Evolutionary conservation across 2,113 vertebrate species (phyloP).

Genomic region (Gambusia affinis): DNA sequence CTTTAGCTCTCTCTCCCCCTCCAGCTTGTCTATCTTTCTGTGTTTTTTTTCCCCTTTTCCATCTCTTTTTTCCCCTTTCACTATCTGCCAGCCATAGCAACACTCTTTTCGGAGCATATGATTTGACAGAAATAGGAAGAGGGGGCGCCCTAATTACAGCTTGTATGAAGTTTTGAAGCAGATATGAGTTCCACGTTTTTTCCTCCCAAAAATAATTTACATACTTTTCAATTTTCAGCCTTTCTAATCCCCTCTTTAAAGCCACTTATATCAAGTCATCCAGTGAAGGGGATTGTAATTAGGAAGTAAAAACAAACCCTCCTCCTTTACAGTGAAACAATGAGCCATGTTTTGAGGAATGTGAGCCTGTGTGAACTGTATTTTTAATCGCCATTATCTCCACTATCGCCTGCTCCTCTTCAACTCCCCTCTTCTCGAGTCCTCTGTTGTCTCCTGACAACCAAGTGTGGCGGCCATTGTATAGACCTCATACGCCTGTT

Average conservation of each 20-base stretch:
- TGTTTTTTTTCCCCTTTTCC: slow-evolving; percentile 26
- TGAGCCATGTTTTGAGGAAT: slow-evolving; percentile 33
- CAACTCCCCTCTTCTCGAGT: slow-evolving; percentile 26
- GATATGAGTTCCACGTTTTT: neutral
- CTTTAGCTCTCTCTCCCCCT: slow-evolving; percentile 45
- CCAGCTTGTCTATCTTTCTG: slow-evolving; percentile 14
- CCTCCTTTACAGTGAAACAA: slow-evolving; percentile 46
- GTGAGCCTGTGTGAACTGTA: slow-evolving; percentile 24
- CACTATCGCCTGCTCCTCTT: slow-evolving; percentile 29
- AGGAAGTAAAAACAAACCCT: slow-evolving; percentile 11
- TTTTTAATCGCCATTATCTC: slow-evolving; percentile 57
- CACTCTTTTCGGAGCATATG: slow-evolving; percentile 68
- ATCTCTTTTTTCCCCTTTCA: slow-evolving; percentile 12
- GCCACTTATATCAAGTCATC: slow-evolving; percentile 24
- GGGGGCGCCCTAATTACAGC: slow-evolving; percentile 74
- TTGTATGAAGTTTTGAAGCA: slow-evolving; percentile 5
- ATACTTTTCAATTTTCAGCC: slow-evolving; percentile 1
- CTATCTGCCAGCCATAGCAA: slow-evolving; percentile 76
- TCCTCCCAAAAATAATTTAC: neutral
- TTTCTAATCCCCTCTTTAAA: slow-evolving; percentile 31
- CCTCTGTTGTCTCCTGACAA: slow-evolving; percentile 34
- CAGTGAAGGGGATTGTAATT: slow-evolving; percentile 51
- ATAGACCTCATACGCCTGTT: slow-evolving; percentile 45
- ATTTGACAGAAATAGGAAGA: slow-evolving; percentile 81
- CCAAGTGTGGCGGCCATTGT: slow-evolving; percentile 43